Conservation (phyloP, 2,888 invertebrate genomes). For the Nipponacmea schrenckii region DNA sequence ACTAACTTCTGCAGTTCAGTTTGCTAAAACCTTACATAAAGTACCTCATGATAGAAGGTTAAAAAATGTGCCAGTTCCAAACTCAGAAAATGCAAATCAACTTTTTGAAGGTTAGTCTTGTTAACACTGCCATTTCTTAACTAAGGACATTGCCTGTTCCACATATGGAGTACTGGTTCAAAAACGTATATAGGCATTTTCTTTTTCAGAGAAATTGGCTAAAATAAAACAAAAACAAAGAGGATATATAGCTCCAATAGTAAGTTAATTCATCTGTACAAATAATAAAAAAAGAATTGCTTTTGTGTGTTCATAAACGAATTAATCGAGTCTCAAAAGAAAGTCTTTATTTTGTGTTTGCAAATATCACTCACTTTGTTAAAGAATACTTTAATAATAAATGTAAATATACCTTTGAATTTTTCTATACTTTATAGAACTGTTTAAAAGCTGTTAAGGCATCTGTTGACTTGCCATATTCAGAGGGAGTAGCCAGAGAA, state of each 20-base stretch:
- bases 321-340: too few species aligned
- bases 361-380: too few species aligned
- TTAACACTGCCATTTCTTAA: too few species aligned
- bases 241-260: slow-evolving; percentile 59
- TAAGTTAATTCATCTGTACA: slow-evolving; percentile 40
- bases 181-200: too few species aligned
- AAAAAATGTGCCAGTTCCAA: slow-evolving; percentile 41
- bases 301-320: too few species aligned
- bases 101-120: slow-evolving; percentile 42
- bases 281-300: too few species aligned
- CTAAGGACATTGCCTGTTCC: too few species aligned
- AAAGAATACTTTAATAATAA: too few species aligned
- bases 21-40: slow-evolving; percentile 48
- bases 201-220: slow-evolving; percentile 46
- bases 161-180: background rate
- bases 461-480: slow-evolving; percentile 47
- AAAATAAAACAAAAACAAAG: slow-evolving; percentile 48
- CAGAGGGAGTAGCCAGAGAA: slow-evolving; percentile 52
- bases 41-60: slow-evolving; percentile 45
- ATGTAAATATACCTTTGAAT: too few species aligned
- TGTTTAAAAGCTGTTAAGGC: slow-evolving; percentile 55
- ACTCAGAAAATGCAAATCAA: slow-evolving; percentile 37
- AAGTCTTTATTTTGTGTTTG: too few species aligned
- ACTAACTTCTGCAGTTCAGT: slow-evolving; percentile 50
- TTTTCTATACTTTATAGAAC: slow-evolving; percentile 35